phyloP scores from a whole-genome alignment of 1,140 invertebrate genomes.

The Aphis gossypii region DNA sequence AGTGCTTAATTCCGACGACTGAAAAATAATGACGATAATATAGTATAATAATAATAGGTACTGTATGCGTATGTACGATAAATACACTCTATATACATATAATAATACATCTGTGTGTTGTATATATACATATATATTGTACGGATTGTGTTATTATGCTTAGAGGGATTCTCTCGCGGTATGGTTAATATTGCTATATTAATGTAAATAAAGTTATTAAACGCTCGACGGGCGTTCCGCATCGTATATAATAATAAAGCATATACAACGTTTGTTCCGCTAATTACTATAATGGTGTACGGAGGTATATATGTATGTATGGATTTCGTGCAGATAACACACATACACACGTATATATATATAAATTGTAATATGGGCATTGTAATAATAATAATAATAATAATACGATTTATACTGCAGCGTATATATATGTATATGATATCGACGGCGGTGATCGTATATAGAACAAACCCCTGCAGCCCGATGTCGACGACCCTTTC shows the following conservation, averaged over 20 bases:
- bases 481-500: slow-evolving; percentile 15
- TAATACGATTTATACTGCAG: neutral
- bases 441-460: neutral
- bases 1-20: too few species aligned
- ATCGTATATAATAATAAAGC: neutral
- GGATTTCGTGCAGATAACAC: neutral
- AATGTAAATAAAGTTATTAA: slow-evolving; percentile 36
- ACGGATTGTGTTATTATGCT: too few species aligned
- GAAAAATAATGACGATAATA: too few species aligned
- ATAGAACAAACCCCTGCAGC: neutral
- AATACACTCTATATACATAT: too few species aligned
- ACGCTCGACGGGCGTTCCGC: neutral
- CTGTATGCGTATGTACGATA: too few species aligned
- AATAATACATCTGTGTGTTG: too few species aligned
- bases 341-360: neutral
- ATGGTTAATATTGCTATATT: slow-evolving; percentile 21
- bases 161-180: neutral
- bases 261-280: neutral
- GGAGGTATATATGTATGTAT: neutral
- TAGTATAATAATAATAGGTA: too few species aligned
- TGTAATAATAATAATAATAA: slow-evolving; percentile 22
- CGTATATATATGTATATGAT: neutral
- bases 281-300: slow-evolving; percentile 24
- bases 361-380: neutral
- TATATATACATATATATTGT: neutral